Conservation (phyloP, 1,140 invertebrate genomes). For the Drosophila sp. region DNA sequence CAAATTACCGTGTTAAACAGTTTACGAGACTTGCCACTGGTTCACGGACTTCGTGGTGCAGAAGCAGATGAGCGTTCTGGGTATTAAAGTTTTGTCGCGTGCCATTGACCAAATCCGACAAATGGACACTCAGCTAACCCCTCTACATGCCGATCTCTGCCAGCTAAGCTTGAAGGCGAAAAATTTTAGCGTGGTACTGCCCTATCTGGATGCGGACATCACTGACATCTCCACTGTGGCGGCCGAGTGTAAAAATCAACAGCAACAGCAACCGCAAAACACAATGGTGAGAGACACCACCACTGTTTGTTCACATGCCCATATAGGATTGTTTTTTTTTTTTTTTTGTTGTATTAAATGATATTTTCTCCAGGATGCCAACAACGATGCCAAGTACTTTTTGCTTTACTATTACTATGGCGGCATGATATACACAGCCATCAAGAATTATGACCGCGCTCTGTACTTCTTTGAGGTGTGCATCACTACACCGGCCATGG, state of each 20-base stretch:
- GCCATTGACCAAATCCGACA: constrained; percentile 95
- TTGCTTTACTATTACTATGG: constrained; percentile 98
- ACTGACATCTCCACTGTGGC: constrained; percentile 90
- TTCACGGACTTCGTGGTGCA: constrained; percentile 91
- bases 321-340: neutral
- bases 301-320: neutral
- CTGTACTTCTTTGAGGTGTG: constrained; percentile 98
- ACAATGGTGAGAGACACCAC: constrained; percentile 37
- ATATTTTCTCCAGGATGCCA: constrained; percentile 85
- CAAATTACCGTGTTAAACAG: constrained; percentile 83
- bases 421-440: constrained; percentile 96
- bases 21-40: constrained; percentile 94
- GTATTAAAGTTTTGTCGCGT: constrained; percentile 91
- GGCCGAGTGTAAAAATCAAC: constrained; percentile 70
- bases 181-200: constrained; percentile 95
- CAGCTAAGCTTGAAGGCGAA: constrained; percentile 96
- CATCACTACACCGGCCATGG: constrained; percentile 95
- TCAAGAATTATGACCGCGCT: constrained; percentile 96
- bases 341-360: constrained; percentile 18
- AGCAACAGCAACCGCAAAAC: constrained; percentile 68
- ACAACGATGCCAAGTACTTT: constrained; percentile 95
- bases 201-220: constrained; percentile 95
- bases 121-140: constrained; percentile 94
- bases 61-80: constrained; percentile 89
- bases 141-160: constrained; percentile 96